Evolutionary conservation across 1,140 invertebrate genomes (phyloP).

Genomic region (Drusus annulatus): DNA sequence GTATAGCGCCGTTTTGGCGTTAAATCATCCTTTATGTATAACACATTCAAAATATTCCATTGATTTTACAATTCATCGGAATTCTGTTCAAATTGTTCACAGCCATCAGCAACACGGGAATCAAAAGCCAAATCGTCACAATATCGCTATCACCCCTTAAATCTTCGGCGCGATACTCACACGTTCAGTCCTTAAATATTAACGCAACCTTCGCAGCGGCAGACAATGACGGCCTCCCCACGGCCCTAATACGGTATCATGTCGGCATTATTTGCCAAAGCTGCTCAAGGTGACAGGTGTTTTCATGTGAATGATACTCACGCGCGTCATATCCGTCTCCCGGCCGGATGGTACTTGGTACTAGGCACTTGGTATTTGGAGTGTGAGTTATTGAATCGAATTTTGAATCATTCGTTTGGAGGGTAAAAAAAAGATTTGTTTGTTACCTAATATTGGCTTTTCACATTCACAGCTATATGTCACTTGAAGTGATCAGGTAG

Average conservation of each 20-base stretch:
- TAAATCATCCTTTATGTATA: too few species aligned
- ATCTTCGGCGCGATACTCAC: conserved; percentile 20
- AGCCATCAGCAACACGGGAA: background rate
- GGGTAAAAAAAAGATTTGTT: too few species aligned
- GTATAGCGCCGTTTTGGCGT: too few species aligned
- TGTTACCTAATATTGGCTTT: too few species aligned
- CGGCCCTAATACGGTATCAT: conserved; percentile 24
- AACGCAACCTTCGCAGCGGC: conserved; percentile 1
- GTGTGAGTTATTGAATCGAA: background rate
- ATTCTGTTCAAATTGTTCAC: too few species aligned
- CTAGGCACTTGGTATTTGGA: background rate
- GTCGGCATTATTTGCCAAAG: conserved; percentile 37
- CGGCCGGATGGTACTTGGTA: background rate
- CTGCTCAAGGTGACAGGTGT: conserved; percentile 27
- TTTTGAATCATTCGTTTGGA: background rate
- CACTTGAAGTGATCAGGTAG: too few species aligned
- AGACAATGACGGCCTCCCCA: conserved; percentile 4
- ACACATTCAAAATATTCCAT: too few species aligned
- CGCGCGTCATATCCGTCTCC: conserved; percentile 11
- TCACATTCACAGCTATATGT: too few species aligned
- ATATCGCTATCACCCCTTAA: background rate
- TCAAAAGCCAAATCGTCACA: conserved; percentile 19
- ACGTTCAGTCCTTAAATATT: conserved; percentile 51
- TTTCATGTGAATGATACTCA: background rate
- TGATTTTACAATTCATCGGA: too few species aligned